Conservation (phyloP, 1,140 invertebrate species). For the Drosophila leontia region DNA sequence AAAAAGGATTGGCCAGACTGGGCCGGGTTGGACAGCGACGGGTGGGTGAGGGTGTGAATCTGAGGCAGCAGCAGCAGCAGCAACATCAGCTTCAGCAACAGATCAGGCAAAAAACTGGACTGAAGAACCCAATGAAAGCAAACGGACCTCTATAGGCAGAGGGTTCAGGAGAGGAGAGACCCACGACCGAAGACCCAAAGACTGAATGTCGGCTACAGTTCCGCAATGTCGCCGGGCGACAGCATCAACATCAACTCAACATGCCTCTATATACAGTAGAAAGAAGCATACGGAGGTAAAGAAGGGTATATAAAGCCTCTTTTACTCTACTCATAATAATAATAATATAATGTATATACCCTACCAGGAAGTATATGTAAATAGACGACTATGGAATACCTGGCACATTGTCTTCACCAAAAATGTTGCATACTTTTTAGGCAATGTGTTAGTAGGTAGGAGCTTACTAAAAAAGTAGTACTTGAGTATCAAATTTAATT, state of each 20-base stretch:
- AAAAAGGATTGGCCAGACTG: conserved; percentile 48
- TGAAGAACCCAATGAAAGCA: conserved; percentile 48
- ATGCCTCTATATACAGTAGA: conserved; percentile 46
- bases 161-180: conserved; percentile 17
- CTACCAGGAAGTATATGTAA: background rate
- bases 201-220: conserved; percentile 76
- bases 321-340: conserved; percentile 41
- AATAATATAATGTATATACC: conserved; percentile 31
- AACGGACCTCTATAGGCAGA: conserved; percentile 33
- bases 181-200: conserved; percentile 57
- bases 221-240: conserved; percentile 80
- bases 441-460: background rate
- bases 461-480: background rate
- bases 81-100: conserved; percentile 17
- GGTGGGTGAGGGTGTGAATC: conserved; percentile 43
- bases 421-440: background rate
- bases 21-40: conserved; percentile 17
- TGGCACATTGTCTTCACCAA: background rate
- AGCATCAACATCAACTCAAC: conserved; percentile 64
- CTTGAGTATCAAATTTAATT: background rate
- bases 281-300: conserved; percentile 84
- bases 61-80: conserved; percentile 6
- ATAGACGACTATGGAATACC: background rate
- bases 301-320: conserved; percentile 21
- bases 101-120: conserved; percentile 43